Conservation (phyloP, 1,140 invertebrate genomes). For the Thaumetopoea pityocampa region DNA sequence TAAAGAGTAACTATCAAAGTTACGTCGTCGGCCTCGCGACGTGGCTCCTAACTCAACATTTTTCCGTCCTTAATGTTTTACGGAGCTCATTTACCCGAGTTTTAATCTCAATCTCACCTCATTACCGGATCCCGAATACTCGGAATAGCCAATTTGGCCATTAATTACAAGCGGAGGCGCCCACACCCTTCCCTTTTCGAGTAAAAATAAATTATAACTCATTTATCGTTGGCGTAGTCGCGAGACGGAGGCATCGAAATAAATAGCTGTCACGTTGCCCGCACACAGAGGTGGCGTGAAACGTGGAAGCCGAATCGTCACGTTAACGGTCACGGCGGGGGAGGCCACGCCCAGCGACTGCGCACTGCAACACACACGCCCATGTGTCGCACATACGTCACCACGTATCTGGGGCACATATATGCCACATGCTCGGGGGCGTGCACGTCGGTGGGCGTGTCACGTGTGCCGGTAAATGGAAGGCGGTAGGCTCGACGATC, state of each 20-base stretch:
- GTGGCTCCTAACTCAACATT: slow-evolving; percentile 40
- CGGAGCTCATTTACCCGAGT: slow-evolving; percentile 60
- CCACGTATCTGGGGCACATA: slow-evolving; percentile 41
- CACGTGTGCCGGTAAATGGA: slow-evolving; percentile 36
- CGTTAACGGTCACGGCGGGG: slow-evolving; percentile 44
- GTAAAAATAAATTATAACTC: slow-evolving; percentile 75
- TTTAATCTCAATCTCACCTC: slow-evolving; percentile 74
- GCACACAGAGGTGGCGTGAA: slow-evolving; percentile 49
- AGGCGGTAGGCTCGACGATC: slow-evolving; percentile 27
- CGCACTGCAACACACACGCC: slow-evolving; percentile 48
- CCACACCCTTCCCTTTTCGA: slow-evolving; percentile 63
- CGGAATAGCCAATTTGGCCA: slow-evolving; percentile 71
- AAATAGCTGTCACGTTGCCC: slow-evolving; percentile 63
- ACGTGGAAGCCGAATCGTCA: slow-evolving; percentile 25
- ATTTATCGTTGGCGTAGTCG: slow-evolving; percentile 54
- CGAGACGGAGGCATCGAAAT: slow-evolving; percentile 34
- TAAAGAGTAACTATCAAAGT: slow-evolving; percentile 25
- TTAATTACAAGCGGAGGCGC: slow-evolving; percentile 60
- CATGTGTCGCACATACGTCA: slow-evolving; percentile 34
- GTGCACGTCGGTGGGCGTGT: slow-evolving; percentile 46
- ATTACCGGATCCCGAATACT: slow-evolving; percentile 69
- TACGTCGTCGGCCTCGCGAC: slow-evolving; percentile 12
- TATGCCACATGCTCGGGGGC: slow-evolving; percentile 39
- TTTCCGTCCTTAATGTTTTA: slow-evolving; percentile 63
- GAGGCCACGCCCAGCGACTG: slow-evolving; percentile 57